Evolutionary conservation across 2,797 vertebrate genomes (phyloP), one percentile per base, ranked within the genome.

Genomic region (Melanotaenia nigrans): DNA sequence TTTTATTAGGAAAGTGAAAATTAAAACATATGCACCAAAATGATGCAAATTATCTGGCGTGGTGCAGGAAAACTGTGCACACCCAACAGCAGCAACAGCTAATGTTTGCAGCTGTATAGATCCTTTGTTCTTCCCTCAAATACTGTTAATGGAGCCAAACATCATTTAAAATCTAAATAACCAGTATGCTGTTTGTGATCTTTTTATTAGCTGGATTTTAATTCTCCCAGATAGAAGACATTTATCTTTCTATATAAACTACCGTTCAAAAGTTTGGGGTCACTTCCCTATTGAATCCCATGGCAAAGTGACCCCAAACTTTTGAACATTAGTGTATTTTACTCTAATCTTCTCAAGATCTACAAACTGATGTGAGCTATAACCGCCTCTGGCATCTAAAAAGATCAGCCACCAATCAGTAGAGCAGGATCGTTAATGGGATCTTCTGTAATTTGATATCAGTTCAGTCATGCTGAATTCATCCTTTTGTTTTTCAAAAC

Each of bases 11-110:
- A 9, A 8, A 47, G 45, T 63, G 3, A 45, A 60, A 33, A 6
- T 14, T 20, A 61, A 77, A 45, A 9, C 18, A 11, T 49, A 35
- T 33, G 11, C n/a, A 25, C 13, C 12, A 32, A 72, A 65, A 56
- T 51, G 25, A 57, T 38, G 20, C 30, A 64, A 53, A 65, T 60
- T 14, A 57, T 58, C 16, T 0, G 1, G n/a, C 32, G 28, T 2
- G 22, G 3, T 11, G 5, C 45, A 56, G 42, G 12, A 65, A 35
- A 38, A 59, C 28, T 7, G 25, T 22, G 55, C 36, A 33, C 68
- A 47, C 42, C 51, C 51, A 47, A 9, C 18, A n/a, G 16, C 47
- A 9, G 30, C 22, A 67, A 45, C 25, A 30, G 12, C 40, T 30
- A 32, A 47, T 1, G 12, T n/a, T 42, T 40, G 13, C 12, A 5